A percentile compares a stretch with the other conserved stretches of the same genome.
Conservation (phyloP, 1,140 invertebrate species). For the Monochamus saltuarius region DNA sequence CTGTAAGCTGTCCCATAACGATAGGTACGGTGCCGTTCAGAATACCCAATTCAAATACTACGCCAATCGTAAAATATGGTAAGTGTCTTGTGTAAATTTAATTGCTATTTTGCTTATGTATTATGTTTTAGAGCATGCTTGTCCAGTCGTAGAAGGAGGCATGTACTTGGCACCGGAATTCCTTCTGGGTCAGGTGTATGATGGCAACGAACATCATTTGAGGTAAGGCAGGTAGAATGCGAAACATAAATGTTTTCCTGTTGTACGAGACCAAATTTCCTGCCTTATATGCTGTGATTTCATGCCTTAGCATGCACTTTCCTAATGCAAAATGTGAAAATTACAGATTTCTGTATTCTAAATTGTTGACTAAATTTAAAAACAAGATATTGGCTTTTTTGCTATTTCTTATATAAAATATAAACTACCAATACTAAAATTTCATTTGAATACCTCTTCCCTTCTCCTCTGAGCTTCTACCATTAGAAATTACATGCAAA, state of each 20-base stretch:
- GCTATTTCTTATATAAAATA: too few relatives aligned
- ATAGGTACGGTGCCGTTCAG: conserved; percentile 79
- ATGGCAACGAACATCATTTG: conserved; percentile 61
- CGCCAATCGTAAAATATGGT: conserved; percentile 73
- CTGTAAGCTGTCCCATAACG: conserved; percentile 80
- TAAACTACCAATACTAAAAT: too few relatives aligned
- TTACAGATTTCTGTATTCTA: too few relatives aligned
- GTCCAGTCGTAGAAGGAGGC: conserved; percentile 75
- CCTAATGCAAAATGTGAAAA: too few relatives aligned
- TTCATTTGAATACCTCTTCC: too few relatives aligned
- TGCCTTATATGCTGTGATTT: neutral
- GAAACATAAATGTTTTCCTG: too few relatives aligned
- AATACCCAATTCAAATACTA: conserved; percentile 69
- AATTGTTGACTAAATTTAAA: too few relatives aligned
- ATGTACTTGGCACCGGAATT: conserved; percentile 82
- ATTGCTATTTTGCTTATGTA: neutral
- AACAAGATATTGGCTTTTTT: too few relatives aligned
- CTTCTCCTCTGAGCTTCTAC: too few relatives aligned
- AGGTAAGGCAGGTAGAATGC: conserved; percentile 25
- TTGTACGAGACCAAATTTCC: neutral
- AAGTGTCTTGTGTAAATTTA: conserved; percentile 31
- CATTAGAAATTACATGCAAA: too few relatives aligned
- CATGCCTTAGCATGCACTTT: too few relatives aligned
- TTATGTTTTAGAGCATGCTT: conserved; percentile 63
- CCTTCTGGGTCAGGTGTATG: conserved; percentile 79